A percentile compares a stretch with the other conserved stretches of the same genome.
phyloP scores from a whole-genome alignment of 2,888 invertebrate species.

The Tricholauxania praeusta region DNA sequence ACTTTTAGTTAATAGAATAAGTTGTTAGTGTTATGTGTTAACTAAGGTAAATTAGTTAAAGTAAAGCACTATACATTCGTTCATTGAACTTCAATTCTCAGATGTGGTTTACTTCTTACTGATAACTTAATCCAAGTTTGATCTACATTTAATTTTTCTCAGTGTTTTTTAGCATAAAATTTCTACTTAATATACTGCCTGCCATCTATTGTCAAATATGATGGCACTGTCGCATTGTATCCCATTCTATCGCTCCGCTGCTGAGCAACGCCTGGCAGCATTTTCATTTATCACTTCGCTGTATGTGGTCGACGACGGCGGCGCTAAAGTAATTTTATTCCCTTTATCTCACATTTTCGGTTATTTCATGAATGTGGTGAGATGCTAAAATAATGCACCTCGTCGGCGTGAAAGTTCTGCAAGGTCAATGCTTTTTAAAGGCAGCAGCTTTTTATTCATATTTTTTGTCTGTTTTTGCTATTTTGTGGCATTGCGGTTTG shows the following conservation, averaged over 20 bases:
- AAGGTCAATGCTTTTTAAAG: constrained; percentile 10
- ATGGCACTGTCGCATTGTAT: not conserved
- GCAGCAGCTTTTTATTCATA: not conserved
- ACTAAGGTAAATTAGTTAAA: no score
- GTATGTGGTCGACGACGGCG: constrained; percentile 10
- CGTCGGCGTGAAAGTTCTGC: constrained; percentile 26
- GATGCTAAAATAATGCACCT: not conserved
- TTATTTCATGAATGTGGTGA: constrained; percentile 15
- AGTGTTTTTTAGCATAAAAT: not conserved
- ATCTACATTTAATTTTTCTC: not conserved
- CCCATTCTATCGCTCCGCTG: not conserved
- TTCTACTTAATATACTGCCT: not conserved
- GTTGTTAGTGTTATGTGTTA: no score
- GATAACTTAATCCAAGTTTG: no score
- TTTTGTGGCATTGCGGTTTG: not conserved
- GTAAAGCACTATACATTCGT: no score
- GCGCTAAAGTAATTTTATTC: constrained; percentile 16
- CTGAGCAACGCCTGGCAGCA: not conserved
- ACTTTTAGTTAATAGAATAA: no score
- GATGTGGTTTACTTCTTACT: no score
- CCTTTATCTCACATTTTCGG: constrained; percentile 4
- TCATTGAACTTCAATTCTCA: no score
- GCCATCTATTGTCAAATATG: not conserved
- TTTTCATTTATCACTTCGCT: constrained; percentile 17
- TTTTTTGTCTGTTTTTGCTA: not conserved